phyloP scores from a whole-genome alignment of 2,797 vertebrate genomes.

The Rhinophrynus dorsalis region DNA sequence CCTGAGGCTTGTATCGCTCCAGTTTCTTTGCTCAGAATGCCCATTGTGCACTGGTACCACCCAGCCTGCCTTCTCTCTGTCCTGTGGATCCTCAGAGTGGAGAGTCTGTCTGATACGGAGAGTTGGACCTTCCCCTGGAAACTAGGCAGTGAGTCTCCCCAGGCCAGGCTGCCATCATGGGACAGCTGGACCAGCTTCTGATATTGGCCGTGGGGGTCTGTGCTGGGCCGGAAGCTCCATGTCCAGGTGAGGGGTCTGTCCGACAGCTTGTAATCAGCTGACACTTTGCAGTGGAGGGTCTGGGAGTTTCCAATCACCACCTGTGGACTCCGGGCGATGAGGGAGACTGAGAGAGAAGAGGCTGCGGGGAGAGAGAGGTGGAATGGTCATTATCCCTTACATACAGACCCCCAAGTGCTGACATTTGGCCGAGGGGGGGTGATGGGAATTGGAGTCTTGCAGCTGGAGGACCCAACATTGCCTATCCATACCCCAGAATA shows the following conservation, averaged over 20 bases:
- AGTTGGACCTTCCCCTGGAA: slow-evolving; percentile 60
- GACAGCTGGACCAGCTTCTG: slow-evolving; percentile 43
- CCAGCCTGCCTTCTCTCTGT: slow-evolving; percentile 39
- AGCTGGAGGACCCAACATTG: no score
- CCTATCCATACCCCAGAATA: no score
- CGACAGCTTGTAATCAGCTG: fast-evolving
- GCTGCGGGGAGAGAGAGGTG: slow-evolving; percentile 50
- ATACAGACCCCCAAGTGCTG: no score
- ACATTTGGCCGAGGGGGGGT: no score
- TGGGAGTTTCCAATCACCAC: slow-evolving; percentile 43
- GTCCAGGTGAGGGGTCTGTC: slow-evolving; percentile 15
- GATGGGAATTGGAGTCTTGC: no score
- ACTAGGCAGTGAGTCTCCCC: slow-evolving; percentile 33
- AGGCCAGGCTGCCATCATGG: slow-evolving; percentile 48
- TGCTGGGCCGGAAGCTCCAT: slow-evolving; percentile 61
- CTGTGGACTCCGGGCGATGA: slow-evolving; percentile 55
- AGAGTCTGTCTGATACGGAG: neutral
- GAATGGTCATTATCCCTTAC: no score
- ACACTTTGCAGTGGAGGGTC: slow-evolving; percentile 55
- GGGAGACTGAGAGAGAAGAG: slow-evolving; percentile 23
- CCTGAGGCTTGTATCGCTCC: slow-evolving; percentile 1
- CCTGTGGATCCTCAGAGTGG: slow-evolving; percentile 51
- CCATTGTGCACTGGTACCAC: slow-evolving; percentile 56
- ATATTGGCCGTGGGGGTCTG: fast-evolving
- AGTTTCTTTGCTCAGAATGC: slow-evolving; percentile 54